phyloP scores from a whole-genome alignment of 1,140 invertebrate genomes.

The Pemphigus obesinymphae region DNA sequence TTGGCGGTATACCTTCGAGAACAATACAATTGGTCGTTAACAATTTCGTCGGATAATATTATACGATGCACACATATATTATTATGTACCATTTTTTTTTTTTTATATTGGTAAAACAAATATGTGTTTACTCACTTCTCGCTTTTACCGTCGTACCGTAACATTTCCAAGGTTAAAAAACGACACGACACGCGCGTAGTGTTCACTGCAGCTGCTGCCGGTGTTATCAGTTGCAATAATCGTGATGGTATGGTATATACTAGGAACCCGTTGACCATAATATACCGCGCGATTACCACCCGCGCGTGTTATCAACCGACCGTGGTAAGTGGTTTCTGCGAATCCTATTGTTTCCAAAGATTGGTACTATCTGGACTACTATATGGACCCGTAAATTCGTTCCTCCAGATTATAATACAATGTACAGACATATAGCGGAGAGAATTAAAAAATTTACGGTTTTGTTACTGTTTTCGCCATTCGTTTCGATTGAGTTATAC shows the following conservation, averaged over 20 bases:
- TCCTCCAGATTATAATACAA: background rate
- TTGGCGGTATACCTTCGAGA: background rate
- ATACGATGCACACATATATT: background rate
- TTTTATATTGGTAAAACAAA: background rate
- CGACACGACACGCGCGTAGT: background rate
- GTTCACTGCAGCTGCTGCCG: background rate
- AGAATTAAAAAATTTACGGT: too few relatives aligned
- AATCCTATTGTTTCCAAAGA: background rate
- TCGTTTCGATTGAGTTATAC: background rate
- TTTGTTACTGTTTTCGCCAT: background rate
- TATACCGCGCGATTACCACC: background rate
- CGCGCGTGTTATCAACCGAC: background rate
- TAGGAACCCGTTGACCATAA: background rate
- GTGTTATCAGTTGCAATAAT: background rate
- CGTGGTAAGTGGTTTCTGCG: background rate
- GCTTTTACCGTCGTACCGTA: background rate
- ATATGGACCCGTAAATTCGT: background rate
- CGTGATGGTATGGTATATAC: background rate
- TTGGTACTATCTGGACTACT: too few relatives aligned
- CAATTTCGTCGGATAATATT: background rate
- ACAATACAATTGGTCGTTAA: conserved; percentile 1
- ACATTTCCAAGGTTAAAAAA: background rate
- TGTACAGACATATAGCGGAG: background rate
- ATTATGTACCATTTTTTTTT: background rate
- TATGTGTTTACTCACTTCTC: background rate